These are phyloP conservation scores for Saguinus midas DNA, from an alignment of 2,113 vertebrate genomes.

Conservation along the genomic window DNA sequence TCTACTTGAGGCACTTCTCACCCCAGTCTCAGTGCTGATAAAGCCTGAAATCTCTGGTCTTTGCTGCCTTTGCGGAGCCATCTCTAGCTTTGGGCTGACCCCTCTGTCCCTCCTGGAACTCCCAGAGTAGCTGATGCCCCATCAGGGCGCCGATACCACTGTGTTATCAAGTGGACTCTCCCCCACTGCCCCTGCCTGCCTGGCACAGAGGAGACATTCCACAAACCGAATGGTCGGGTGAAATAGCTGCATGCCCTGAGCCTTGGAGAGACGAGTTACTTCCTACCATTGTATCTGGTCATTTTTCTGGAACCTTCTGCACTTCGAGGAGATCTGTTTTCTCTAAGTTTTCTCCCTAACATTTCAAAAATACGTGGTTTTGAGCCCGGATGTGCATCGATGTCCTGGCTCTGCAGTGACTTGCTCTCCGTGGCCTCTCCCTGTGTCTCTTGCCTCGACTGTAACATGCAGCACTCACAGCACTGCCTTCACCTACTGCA, in stretches of 20 bases:
- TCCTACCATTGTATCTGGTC: background rate
- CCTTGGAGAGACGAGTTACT: too few relatives aligned
- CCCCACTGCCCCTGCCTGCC: accelerated
- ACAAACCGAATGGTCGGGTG: background rate
- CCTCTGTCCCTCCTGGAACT: background rate
- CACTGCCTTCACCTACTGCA: background rate
- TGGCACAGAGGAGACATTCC: background rate
- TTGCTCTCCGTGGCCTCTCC: background rate
- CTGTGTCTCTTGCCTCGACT: background rate
- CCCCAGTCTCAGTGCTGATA: background rate
- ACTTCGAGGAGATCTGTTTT: background rate
- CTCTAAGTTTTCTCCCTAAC: background rate
- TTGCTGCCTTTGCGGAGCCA: background rate
- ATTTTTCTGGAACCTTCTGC: background rate
- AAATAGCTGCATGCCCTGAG: background rate
- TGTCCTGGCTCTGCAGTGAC: too few relatives aligned
- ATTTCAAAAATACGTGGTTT: background rate
- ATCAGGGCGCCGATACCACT: background rate
- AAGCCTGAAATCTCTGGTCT: too few relatives aligned
- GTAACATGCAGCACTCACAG: background rate
- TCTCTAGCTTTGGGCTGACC: background rate
- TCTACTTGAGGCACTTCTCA: background rate
- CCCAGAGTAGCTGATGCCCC: background rate
- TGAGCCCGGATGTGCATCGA: background rate
- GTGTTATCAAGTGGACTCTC: accelerated